Conservation (phyloP, 2,797 vertebrate genomes). For the Phalanger gymnotis region DNA sequence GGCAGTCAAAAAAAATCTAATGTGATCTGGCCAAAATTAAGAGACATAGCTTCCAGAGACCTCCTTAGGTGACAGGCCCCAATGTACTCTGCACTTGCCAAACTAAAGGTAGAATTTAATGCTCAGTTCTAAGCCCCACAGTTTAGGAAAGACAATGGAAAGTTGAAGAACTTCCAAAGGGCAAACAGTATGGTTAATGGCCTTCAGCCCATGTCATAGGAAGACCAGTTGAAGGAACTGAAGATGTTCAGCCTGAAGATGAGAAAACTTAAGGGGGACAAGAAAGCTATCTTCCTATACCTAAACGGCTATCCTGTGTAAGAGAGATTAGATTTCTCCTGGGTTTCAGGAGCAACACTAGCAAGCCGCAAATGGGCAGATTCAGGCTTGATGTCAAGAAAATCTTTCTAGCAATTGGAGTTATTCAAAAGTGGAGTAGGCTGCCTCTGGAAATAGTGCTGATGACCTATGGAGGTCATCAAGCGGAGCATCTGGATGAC, state of each 20-base stretch:
- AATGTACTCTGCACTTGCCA: neutral
- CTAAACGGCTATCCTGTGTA: neutral
- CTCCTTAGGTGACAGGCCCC: neutral
- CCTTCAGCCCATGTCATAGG: neutral
- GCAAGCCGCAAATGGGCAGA: neutral
- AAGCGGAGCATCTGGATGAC: neutral
- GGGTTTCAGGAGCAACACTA: neutral
- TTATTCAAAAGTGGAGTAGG: neutral
- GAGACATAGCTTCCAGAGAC: neutral
- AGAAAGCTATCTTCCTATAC: neutral
- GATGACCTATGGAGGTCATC: neutral
- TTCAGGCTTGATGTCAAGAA: neutral
- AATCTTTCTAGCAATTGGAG: neutral
- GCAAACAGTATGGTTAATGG: neutral
- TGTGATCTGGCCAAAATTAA: neutral
- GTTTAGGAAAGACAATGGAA: neutral
- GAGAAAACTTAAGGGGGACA: neutral
- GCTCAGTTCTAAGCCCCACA: neutral
- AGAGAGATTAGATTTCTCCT: neutral
- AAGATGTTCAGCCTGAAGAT: neutral
- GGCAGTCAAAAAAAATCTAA: neutral
- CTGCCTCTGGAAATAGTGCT: neutral
- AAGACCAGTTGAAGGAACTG: neutral
- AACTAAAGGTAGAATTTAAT: neutral
- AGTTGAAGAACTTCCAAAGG: neutral